phyloP scores from a whole-genome alignment of 1,140 invertebrate genomes.

The Phymorhynchus buccinoides region DNA sequence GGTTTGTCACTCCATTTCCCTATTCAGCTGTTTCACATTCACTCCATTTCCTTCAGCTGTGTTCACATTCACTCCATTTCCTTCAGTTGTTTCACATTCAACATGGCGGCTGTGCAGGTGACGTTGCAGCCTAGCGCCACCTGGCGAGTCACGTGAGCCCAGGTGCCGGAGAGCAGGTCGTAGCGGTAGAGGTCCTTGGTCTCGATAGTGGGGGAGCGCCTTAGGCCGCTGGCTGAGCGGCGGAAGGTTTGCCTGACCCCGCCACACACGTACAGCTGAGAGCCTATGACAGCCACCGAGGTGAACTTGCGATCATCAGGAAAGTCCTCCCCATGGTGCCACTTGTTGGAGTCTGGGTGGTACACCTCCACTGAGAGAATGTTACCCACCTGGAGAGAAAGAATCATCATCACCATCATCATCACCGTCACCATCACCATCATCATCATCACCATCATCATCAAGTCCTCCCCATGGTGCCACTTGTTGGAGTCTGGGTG shows the following conservation, averaged over 20 bases:
- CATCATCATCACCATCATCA: no score
- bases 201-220: slow-evolving; percentile 52
- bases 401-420: no score
- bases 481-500: slow-evolving; percentile 59
- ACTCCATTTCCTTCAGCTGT: not conserved
- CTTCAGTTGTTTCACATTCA: slow-evolving; percentile 58
- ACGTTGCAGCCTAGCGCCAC: slow-evolving; percentile 58
- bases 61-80: slow-evolving; percentile 34
- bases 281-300: slow-evolving; percentile 44
- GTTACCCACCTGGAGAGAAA: slow-evolving; percentile 52
- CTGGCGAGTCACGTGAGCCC: slow-evolving; percentile 54
- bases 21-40: no score
- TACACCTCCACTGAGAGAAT: slow-evolving; percentile 57
- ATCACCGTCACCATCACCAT: no score
- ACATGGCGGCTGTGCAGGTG: slow-evolving; percentile 45
- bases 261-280: slow-evolving; percentile 59
- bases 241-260: slow-evolving; percentile 50
- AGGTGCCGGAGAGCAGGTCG: slow-evolving; percentile 49
- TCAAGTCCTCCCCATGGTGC: slow-evolving; percentile 58
- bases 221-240: slow-evolving; percentile 41
- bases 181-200: slow-evolving; percentile 61
- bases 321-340: slow-evolving; percentile 59
- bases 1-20: no score
- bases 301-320: slow-evolving; percentile 62
- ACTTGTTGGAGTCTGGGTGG: slow-evolving; percentile 57